These are phyloP conservation scores for Discoglossus pictus DNA, from an alignment of 2,797 vertebrate species.

Conservation along the genomic window DNA sequence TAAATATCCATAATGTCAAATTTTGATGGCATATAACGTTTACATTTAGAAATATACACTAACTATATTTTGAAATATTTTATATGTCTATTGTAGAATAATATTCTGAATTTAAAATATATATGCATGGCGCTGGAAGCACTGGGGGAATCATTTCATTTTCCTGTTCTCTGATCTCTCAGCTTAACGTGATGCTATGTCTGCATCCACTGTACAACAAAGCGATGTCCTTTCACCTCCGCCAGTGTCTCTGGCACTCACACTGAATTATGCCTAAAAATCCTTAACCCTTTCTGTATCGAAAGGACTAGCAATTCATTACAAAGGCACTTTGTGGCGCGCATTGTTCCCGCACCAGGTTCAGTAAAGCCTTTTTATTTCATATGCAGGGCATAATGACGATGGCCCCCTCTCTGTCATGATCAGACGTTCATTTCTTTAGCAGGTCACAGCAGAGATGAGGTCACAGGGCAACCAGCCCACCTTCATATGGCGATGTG, in stretches of 20 bases:
- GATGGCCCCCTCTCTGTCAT: constrained; percentile 39
- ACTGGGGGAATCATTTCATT: constrained; percentile 24
- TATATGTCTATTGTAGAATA: too few relatives aligned
- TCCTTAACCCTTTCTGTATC: constrained; percentile 10
- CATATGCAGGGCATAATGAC: constrained; percentile 23
- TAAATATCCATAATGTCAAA: too few relatives aligned
- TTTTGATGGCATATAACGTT: too few relatives aligned
- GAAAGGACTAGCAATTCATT: too few relatives aligned
- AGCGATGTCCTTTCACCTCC: constrained; percentile 27
- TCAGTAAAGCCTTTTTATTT: constrained; percentile 15
- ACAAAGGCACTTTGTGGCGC: background rate
- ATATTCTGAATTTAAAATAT: too few relatives aligned
- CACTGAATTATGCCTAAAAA: constrained; percentile 2
- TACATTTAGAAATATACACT: too few relatives aligned
- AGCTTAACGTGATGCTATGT: constrained; percentile 23
- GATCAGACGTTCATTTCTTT: constrained; percentile 46
- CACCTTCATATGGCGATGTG: constrained; percentile 52
- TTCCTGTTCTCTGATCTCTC: constrained; percentile 19
- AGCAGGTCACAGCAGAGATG: constrained; percentile 45
- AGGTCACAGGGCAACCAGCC: constrained; percentile 50
- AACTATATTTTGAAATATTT: too few relatives aligned
- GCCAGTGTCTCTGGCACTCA: constrained; percentile 5
- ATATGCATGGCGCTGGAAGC: constrained; percentile 23
- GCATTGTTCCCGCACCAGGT: constrained; percentile 7
- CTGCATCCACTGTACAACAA: constrained; percentile 15